Conservation (phyloP, 2,113 vertebrate species). For the Falcunculus frontatus region DNA sequence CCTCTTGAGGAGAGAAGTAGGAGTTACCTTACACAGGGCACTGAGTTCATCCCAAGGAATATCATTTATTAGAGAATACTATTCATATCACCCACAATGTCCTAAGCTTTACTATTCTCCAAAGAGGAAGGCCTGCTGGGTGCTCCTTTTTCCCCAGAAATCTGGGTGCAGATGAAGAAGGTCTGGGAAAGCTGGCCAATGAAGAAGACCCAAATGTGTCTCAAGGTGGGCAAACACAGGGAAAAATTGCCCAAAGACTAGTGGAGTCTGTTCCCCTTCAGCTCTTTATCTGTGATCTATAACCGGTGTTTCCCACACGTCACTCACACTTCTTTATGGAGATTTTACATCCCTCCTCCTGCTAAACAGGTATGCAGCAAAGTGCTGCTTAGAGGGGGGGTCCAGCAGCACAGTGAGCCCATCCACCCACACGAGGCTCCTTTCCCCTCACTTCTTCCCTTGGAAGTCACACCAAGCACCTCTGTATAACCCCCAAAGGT, state of each 20-base stretch:
- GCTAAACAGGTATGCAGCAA: not conserved
- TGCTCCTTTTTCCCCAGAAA: not conserved
- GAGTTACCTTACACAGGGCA: not conserved
- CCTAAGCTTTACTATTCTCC: not conserved
- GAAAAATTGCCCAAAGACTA: not conserved
- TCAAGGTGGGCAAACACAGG: not conserved
- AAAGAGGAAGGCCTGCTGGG: not conserved
- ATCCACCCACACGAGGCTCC: not conserved
- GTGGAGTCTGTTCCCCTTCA: not conserved
- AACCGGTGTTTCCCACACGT: not conserved
- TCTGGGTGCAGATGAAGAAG: not conserved
- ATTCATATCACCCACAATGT: not conserved
- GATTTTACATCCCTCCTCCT: not conserved
- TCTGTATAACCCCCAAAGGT: not conserved
- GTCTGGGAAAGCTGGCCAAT: not conserved
- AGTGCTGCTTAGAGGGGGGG: not conserved
- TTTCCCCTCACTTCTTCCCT: not conserved
- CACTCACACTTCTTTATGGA: not conserved
- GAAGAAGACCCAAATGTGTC: not conserved
- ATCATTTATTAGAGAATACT: not conserved
- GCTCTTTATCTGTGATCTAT: not conserved
- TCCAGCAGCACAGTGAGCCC: not conserved
- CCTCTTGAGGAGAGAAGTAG: not conserved
- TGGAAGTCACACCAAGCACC: not conserved
- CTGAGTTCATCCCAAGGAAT: not conserved